Evolutionary conservation across 35 echinoderm and acorn worm species (phyloP).

Genomic region (Lytechinus variegatus): DNA sequence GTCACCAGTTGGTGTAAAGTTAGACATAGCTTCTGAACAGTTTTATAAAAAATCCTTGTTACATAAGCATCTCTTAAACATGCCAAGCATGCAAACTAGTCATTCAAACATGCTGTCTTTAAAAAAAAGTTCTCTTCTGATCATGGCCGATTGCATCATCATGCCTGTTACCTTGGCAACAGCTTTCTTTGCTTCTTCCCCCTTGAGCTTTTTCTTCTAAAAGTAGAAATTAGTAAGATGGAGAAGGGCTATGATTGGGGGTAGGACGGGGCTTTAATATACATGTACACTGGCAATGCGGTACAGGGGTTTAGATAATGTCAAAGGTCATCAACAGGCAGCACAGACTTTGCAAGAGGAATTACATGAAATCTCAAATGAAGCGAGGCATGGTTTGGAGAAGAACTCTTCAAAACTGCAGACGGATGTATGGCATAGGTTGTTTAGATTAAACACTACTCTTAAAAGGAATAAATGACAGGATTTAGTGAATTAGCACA

Average conservation of each 20-base stretch:
- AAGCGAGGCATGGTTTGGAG: background rate
- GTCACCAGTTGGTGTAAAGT: too few species aligned
- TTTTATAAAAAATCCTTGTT: background rate
- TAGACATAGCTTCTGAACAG: too few species aligned
- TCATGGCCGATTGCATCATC: background rate
- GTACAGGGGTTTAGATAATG: background rate
- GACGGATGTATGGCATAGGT: background rate
- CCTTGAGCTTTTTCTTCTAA: constrained; percentile 44
- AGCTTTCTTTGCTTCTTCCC: constrained; percentile 33
- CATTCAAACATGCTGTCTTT: background rate
- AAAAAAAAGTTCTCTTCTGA: background rate
- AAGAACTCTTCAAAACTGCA: background rate
- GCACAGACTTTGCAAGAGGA: background rate
- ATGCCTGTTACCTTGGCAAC: constrained; percentile 30
- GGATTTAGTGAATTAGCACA: background rate
- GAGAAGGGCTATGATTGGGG: background rate
- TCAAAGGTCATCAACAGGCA: too few species aligned
- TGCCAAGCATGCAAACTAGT: background rate
- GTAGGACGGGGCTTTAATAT: background rate
- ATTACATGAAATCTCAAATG: background rate
- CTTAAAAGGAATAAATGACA: background rate
- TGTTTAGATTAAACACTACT: background rate
- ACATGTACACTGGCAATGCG: background rate
- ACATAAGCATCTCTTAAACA: background rate
- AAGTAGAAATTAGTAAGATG: constrained; percentile 14